These are phyloP conservation scores for Oncorhynchus nerka DNA, from an alignment of 2,113 vertebrate species.

Conservation along the genomic window DNA sequence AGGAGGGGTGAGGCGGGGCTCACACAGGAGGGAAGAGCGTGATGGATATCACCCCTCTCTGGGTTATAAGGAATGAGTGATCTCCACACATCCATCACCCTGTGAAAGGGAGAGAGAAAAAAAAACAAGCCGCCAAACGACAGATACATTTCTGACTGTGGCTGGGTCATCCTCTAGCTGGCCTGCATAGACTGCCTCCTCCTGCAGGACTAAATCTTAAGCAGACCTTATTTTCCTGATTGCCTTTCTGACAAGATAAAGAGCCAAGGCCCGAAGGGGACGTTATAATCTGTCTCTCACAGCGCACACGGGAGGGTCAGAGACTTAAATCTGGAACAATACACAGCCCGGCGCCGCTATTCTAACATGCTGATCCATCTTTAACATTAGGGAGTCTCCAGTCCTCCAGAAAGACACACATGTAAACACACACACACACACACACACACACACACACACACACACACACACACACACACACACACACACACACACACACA, in stretches of 20 bases:
- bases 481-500: neutral
- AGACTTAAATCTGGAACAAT: neutral
- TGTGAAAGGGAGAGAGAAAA: constrained; percentile 7
- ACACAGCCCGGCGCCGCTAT: neutral
- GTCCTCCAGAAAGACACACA: neutral
- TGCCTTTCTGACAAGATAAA: constrained; percentile 10
- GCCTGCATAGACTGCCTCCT: neutral
- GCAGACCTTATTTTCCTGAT: constrained; percentile 10
- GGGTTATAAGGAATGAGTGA: constrained; percentile 52
- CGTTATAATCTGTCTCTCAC: neutral
- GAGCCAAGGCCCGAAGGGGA: neutral
- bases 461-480: neutral
- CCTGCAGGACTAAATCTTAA: neutral
- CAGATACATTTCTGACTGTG: neutral
- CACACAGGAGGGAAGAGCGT: constrained; percentile 18
- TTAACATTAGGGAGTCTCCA: neutral
- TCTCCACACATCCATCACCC: constrained; percentile 55
- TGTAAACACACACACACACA: neutral
- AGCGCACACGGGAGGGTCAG: neutral
- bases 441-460: neutral
- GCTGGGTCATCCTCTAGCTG: neutral
- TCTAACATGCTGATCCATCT: neutral
- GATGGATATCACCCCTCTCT: constrained; percentile 57
- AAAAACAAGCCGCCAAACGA: neutral
- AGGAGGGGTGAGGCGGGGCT: neutral